Conservation (phyloP, 2,113 vertebrate genomes). For the Epinephelus lanceolatus region DNA sequence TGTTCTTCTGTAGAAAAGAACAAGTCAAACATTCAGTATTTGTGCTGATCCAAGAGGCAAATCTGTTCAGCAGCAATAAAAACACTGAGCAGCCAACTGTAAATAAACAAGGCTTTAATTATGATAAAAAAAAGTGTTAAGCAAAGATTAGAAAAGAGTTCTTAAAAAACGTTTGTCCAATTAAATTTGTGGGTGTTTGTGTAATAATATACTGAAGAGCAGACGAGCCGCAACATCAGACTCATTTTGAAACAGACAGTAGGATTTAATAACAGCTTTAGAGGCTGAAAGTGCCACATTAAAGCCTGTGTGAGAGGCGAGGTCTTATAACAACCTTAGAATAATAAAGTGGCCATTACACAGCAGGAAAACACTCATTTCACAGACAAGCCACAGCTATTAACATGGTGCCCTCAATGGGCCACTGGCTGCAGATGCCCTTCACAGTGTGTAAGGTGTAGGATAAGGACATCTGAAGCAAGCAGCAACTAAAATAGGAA, state of each 20-base stretch:
- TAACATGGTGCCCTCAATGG: conserved; percentile 50
- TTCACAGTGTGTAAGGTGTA: conserved; percentile 47
- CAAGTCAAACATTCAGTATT: conserved; percentile 26
- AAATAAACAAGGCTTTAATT: conserved; percentile 16
- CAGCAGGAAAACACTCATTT: conserved; percentile 55
- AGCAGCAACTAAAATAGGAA: conserved; percentile 49
- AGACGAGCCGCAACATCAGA: conserved; percentile 23
- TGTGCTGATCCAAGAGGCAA: conserved; percentile 2
- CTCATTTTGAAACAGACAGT: conserved; percentile 39
- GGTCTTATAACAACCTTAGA: conserved; percentile 24
- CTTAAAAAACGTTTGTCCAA: conserved; percentile 13
- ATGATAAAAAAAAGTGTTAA: neutral
- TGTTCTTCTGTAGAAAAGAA: conserved; percentile 85
- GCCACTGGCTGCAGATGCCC: conserved; percentile 41
- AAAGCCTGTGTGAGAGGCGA: conserved; percentile 26
- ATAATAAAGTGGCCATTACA: conserved; percentile 38
- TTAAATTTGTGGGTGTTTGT: conserved; percentile 14
- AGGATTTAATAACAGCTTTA: conserved; percentile 48
- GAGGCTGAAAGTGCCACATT: conserved; percentile 31
- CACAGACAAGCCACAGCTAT: conserved; percentile 50
- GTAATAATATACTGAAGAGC: conserved; percentile 14
- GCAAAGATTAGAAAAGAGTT: conserved; percentile 4
- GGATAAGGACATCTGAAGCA: conserved; percentile 44
- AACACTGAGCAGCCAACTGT: neutral
- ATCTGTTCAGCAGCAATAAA: conserved; percentile 6